Conservation (phyloP, 2,113 vertebrate species). For the Reinhardtius hippoglossoides region DNA sequence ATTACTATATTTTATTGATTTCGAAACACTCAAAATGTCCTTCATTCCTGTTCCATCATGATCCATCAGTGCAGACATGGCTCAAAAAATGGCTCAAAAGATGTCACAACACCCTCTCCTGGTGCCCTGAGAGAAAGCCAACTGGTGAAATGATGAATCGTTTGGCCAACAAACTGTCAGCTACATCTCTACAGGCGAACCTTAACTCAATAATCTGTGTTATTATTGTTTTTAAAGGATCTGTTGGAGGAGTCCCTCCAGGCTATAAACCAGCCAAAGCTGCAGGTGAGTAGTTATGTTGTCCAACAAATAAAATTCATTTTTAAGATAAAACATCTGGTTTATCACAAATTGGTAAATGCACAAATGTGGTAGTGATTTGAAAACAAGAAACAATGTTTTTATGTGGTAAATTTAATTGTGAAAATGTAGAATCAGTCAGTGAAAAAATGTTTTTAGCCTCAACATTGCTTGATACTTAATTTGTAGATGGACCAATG, state of each 20-base stretch:
- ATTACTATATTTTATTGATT: not conserved
- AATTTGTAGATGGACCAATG: too few relatives aligned
- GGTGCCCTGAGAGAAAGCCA: slow-evolving; percentile 5
- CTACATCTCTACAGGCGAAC: not conserved
- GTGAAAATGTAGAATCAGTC: not conserved
- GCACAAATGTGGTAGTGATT: not conserved
- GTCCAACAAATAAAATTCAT: not conserved
- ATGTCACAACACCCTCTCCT: not conserved
- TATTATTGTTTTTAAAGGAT: slow-evolving; percentile 66
- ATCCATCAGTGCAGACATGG: not conserved
- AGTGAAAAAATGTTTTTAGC: too few relatives aligned
- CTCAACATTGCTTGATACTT: too few relatives aligned
- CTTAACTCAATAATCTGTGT: slow-evolving; percentile 42
- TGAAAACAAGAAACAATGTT: not conserved
- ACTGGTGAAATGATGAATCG: slow-evolving; percentile 11
- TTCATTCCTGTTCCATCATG: not conserved
- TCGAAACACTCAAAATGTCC: not conserved
- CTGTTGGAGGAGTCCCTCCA: slow-evolving; percentile 68
- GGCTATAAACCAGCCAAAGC: slow-evolving; percentile 83
- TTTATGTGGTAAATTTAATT: not conserved
- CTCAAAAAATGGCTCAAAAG: not conserved
- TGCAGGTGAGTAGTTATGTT: slow-evolving; percentile 72
- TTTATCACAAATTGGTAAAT: not conserved
- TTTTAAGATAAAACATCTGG: slow-evolving; percentile 29
- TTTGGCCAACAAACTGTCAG: not conserved